Conservation (phyloP, 1,140 invertebrate genomes). For the Chrysopa pallens region DNA sequence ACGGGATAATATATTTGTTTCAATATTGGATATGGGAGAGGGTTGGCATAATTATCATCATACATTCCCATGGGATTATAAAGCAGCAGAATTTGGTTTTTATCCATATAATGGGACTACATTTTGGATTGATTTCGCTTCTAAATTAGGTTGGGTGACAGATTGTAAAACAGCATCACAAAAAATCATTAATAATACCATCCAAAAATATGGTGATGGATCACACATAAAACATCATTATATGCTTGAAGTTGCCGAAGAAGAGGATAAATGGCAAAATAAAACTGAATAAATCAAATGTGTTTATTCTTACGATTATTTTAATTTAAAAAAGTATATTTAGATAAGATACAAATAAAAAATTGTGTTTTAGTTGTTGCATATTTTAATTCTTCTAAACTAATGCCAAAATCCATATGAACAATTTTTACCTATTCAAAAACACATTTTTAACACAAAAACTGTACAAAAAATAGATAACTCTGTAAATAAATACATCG, state of each 20-base stretch:
- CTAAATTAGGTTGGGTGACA: conserved; percentile 57
- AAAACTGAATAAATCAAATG: no score
- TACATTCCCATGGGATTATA: conserved; percentile 75
- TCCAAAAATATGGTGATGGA: conserved; percentile 43
- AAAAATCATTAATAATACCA: conserved; percentile 28
- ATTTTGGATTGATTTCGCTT: conserved; percentile 43
- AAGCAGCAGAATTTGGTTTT: conserved; percentile 42
- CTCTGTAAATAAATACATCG: no score
- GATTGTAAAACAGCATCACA: conserved; percentile 47
- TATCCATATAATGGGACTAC: conserved; percentile 38
- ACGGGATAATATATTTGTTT: conserved; percentile 38
- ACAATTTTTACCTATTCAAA: no score
- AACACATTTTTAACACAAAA: no score
- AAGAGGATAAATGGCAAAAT: no score
- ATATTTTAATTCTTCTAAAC: no score
- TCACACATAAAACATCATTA: conserved; percentile 21
- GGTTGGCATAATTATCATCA: conserved; percentile 91
- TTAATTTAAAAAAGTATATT: no score
- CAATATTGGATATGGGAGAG: conserved; percentile 42
- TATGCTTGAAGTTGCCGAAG: not conserved
- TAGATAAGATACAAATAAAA: no score
- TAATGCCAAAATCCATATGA: no score
- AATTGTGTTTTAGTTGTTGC: no score
- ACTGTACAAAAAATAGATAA: no score
- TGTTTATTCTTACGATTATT: no score